Evolutionary conservation across 92 coral and sea anemone species (phyloP), one percentile per base, ranked within the genome.

Genomic region (Heteractis magnifica): DNA sequence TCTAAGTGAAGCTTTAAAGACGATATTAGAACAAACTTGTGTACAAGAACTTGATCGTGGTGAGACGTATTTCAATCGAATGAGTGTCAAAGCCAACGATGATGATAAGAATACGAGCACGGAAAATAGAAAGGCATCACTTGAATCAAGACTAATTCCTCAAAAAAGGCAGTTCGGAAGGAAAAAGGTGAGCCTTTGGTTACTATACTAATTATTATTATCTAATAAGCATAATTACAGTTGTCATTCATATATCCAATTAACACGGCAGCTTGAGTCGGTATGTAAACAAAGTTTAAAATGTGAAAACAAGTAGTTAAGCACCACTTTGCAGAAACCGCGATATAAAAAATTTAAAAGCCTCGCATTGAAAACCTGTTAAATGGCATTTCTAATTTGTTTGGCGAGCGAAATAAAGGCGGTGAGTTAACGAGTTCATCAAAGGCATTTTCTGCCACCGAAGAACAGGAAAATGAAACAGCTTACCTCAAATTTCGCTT

Each of bases 21-120:
- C 88, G 6, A 77, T 85, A 4, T n/a, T 85, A 4, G 88, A 77
- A 51, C 83, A 85, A 50, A 71, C 83, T 5, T 85, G 88, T 49
- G 78, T 68, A 6, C 81, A 78, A 70, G 88, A 85, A 56, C 71
- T 85, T 1, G 88, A 85, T 34, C 53, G 88, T n/a, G 88, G 88
- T n/a, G 88, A 85, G 73, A 85, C 77, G 4, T 85, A 50, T 58
- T 85, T 85, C 26, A 82, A 65, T 41, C 68, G 88, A 52, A 74
- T 65, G 50, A 85, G 88, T 44, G 74, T 85, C 16, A 70, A 78
- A 49, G 52, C 77, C 44, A 71, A 71, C 6, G 78, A 85, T 20
- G 83, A 78, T 49, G 53, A 70, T 16, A 68, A 6, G 8, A 19
- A 21, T 26, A 21, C 18, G 1, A 56, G 4, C 0, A 15, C 21